phyloP scores from a whole-genome alignment of 1,140 invertebrate species.

The Leguminivora glycinivorella region DNA sequence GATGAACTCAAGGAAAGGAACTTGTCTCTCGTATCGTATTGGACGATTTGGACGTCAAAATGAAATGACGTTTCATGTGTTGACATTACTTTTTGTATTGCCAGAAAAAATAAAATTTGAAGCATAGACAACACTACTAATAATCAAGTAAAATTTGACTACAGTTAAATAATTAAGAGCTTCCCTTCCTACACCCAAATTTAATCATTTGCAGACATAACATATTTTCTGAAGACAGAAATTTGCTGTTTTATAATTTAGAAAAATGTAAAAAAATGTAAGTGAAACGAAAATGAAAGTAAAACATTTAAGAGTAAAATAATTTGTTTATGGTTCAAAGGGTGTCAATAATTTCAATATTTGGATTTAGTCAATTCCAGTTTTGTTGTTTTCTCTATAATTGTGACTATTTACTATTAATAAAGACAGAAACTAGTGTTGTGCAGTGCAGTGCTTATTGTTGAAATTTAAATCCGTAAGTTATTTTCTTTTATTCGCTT shows the following conservation, averaged over 20 bases:
- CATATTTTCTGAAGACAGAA: too few relatives aligned
- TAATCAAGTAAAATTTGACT: too few relatives aligned
- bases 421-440: neutral
- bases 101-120: neutral
- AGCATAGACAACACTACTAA: neutral
- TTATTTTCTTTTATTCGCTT: neutral
- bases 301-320: constrained; percentile 15
- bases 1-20: constrained; percentile 8
- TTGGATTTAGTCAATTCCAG: constrained; percentile 38
- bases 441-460: constrained; percentile 11
- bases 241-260: too few relatives aligned
- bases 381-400: constrained; percentile 24
- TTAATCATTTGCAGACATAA: too few relatives aligned
- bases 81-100: neutral
- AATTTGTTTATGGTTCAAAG: constrained; percentile 42
- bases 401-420: constrained; percentile 8
- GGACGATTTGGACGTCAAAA: neutral
- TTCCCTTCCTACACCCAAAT: too few relatives aligned
- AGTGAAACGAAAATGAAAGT: constrained; percentile 7
- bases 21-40: too few relatives aligned
- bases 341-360: constrained; percentile 57
- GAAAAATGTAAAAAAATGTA: neutral
- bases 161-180: too few relatives aligned
- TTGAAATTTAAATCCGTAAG: constrained; percentile 1
- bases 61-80: neutral